Evolutionary conservation across 2,888 invertebrate species (phyloP), one percentile per base, ranked within the genome.

Genomic region (Blomia tropicalis): DNA sequence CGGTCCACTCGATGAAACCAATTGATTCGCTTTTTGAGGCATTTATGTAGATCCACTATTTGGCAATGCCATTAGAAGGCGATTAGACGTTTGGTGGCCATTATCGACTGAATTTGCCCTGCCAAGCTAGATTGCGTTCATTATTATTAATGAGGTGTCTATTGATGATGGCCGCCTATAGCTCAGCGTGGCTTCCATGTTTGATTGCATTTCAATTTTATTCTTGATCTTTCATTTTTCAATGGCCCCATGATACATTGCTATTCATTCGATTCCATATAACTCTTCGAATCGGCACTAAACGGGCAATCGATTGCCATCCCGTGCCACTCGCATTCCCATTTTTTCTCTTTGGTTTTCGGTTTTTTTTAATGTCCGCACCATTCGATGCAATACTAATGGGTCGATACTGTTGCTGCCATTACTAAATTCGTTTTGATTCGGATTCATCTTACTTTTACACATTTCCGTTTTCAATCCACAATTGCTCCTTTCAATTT

Each of bases 61-160:
- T n/a, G n/a, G 27, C 22, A 47, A 11, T 47, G 51, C 51, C 51
- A 47, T 47, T 47, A 47, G 23, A 47, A 47, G 11, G 22, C 51
- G 51, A 47, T 47, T 47, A 47, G 27, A 36, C 36, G 51, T 7
- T 19, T 47, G 51, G 51, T 7, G 7, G 23, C 27, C 51, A 47
- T 47, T 47, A 25, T 27, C 51, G 51, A 25, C 7, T 47, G 23
- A 14, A 14, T 11, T 14, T 47, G 7, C 51, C n/a, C 41, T 41
- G 41, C 41, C n/a, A n/a, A 17, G 36, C 36, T 36, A 7, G 36
- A 36, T 47, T 22, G 51, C 51, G 7, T 47, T 47, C 51, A 47
- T 47, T 47, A 47, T 47, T 47, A 47, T 47, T 47, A 47, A 47
- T 47, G 51, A 47, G 51, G 51, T 47, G 51, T 47, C 51, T 47